Percentiles rank a stretch among this genome's conserved stretches.
Conservation (phyloP, 2,888 invertebrate species). For the Eristalinus aeneus region DNA sequence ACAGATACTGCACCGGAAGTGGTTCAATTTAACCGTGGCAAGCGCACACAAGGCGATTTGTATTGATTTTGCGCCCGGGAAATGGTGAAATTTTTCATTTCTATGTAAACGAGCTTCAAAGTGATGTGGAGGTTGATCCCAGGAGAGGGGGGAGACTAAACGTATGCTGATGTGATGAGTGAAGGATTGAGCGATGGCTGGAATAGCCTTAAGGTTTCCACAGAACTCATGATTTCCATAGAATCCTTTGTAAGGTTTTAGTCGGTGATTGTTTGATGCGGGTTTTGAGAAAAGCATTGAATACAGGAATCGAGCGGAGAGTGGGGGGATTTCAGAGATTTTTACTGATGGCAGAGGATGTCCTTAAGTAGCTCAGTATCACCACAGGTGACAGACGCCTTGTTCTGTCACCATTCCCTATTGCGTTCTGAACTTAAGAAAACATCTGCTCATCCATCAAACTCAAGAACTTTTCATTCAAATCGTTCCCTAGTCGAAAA, state of each 20-base stretch:
- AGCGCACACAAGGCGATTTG: neutral
- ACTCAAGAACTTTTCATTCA: too few species aligned
- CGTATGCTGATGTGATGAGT: neutral
- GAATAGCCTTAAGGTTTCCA: neutral
- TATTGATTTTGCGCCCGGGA: neutral
- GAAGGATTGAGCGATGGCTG: neutral
- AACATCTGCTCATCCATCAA: too few species aligned
- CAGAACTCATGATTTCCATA: neutral
- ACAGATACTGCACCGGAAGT: neutral
- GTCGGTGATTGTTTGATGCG: neutral
- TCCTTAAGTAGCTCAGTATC: too few species aligned
- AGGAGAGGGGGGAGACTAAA: neutral
- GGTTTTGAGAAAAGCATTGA: neutral
- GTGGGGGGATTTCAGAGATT: too few species aligned
- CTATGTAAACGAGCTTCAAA: neutral
- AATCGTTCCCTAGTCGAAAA: too few species aligned
- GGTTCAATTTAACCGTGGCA: neutral
- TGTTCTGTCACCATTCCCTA: too few species aligned
- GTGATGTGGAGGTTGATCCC: too few species aligned
- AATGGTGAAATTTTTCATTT: neutral
- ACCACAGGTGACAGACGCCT: too few species aligned
- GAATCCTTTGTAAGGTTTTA: neutral
- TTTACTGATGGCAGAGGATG: too few species aligned
- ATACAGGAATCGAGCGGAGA: too few species aligned
- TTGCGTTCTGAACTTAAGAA: too few species aligned